Percentiles rank a stretch among this genome's conserved stretches.
These are phyloP conservation scores for Syrista parreyssii DNA, from an alignment of 2,888 invertebrate species.

Conservation along the genomic window DNA sequence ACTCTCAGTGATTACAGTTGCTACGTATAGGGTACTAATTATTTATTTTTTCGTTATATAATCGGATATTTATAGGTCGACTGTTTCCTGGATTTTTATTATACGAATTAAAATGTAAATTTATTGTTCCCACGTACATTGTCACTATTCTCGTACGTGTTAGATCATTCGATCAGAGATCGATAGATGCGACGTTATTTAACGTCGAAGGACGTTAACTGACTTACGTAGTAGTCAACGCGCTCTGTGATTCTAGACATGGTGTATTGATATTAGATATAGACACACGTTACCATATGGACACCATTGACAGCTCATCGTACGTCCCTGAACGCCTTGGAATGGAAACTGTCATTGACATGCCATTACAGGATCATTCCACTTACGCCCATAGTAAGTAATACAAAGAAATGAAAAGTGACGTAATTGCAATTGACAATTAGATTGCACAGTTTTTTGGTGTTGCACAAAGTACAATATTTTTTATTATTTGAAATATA, in stretches of 20 bases:
- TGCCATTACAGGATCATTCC: neutral
- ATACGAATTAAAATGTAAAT: neutral
- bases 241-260: neutral
- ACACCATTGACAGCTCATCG: neutral
- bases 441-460: neutral
- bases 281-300: neutral
- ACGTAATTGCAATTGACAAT: neutral
- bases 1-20: too few relatives aligned
- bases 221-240: neutral
- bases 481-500: neutral
- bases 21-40: neutral
- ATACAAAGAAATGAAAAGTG: neutral
- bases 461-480: neutral
- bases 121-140: neutral
- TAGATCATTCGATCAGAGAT: neutral
- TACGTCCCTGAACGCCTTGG: neutral
- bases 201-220: neutral
- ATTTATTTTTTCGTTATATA: neutral
- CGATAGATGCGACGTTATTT: neutral
- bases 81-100: neutral
- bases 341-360: neutral
- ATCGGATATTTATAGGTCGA: neutral
- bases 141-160: neutral
- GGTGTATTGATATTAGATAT: neutral
- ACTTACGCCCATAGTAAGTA: neutral